Evolutionary conservation across 2,888 invertebrate genomes (phyloP), one percentile per base, ranked within the genome.

Genomic region (Brachylomia viminalis): DNA sequence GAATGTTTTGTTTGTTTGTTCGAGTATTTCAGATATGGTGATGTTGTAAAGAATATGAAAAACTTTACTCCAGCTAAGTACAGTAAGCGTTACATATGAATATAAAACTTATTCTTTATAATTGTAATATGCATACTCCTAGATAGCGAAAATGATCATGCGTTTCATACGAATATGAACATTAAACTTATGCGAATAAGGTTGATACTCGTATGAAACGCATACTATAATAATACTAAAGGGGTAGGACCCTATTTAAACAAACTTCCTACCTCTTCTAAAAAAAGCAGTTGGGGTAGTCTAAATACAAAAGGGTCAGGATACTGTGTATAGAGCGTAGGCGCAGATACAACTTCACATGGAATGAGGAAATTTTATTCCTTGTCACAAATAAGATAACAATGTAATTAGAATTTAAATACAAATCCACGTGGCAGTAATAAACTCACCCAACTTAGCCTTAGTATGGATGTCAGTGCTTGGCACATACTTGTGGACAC

Each of bases 401-500:
- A 38, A n/a, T 23, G 33, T n/a, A 15, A 13, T 13, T 1, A 8
- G 47, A 23, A 33, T 66, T 6, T 30, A 5, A 30, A 10, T 8
- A n/a, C 6, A 49, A 49, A 20, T n/a, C 17, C 2, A 33, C 67
- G n/a, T 17, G n/a, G 33, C 52, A 52, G 20, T n/a, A n/a, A n/a
- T 54, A n/a, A 54, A 72, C 72, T 72, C 33, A 97, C 95, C 97
- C 75, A 97, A 92, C 83, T 94, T 97, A 86, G 94, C 96, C 87
- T 93, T 97, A 76, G 96, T 97, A 90, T 96, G 96, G 61, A 88
- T 87, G 15, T 94, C 93, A 0, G 95, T 96, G 15, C 90, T 89
- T 0, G 97, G 97, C 49, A 92, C 93, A 85, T 97, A 97, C 87
- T 96, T 97, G 88, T 97, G 93, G 38, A 97, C 92, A 70, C 95